Evolutionary conservation across 2,888 invertebrate genomes (phyloP), one percentile per base, ranked within the genome.

Genomic region (Lacanobia wlatinum): DNA sequence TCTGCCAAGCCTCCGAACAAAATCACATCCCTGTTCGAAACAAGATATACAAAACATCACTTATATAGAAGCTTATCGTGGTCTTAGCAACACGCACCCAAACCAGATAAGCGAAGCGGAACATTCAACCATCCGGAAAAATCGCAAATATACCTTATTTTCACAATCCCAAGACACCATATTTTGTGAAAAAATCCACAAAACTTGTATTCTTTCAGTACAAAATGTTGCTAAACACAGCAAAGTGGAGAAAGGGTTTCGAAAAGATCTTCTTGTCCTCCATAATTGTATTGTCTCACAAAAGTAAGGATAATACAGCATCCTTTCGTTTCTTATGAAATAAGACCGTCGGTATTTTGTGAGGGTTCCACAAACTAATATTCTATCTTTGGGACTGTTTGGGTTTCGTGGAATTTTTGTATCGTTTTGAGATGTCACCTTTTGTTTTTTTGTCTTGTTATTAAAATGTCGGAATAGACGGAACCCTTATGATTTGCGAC

Each of bases 261-360:
- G n/a, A 40, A 61, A 64, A 48, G 71, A 66, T 67, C 23, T 16
- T 43, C 50, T 16, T 18, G 53, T 60, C 53, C 12, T 40, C 68
- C 21, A 73, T 68, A 68, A 82, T 80, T 73, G 73, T 69, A 58
- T 82, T 59, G 59, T 60, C 62, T 62, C 52, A 48, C 34, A 63
- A 56, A 68, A 69, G 46, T 63, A 63, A 43, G 62, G 65, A 66
- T 48, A 61, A 53, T 38, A 53, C 38, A 56, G 34, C 34, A 56
- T 65, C 55, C 58, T 10, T 58, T 60, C 50, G n/a, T 21, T 76
- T 76, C 21, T 56, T 56, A 62, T 50, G 43, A 66, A 63, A 73
- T 78, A 78, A 78, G 65, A 63, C 10, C 12, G 43, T 40, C 52
- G 38, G 56, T 9, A 70, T 67, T 83, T 65, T 64, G 21, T 34